Evolutionary conservation across 1,140 invertebrate genomes (phyloP).

Genomic region (Coptotermes formosanus): DNA sequence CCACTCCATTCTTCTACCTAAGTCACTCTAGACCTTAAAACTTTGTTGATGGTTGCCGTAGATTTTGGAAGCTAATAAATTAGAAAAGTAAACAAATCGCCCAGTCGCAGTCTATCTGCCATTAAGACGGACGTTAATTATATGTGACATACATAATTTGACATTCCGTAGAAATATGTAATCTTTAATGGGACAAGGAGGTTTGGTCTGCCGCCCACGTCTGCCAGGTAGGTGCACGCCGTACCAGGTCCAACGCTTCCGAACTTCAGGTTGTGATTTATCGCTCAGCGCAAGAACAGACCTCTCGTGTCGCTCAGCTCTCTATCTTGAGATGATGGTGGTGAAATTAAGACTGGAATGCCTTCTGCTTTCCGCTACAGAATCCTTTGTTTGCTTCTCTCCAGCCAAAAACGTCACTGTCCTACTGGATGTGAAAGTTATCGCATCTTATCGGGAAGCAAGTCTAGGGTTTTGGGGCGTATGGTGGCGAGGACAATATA

Average conservation of each 20-base stretch:
- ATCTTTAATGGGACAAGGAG: background rate
- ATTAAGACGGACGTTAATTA: background rate
- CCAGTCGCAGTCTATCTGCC: background rate
- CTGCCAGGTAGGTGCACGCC: background rate
- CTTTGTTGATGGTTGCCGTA: background rate
- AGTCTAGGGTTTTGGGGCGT: no score
- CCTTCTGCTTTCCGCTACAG: background rate
- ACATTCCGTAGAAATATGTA: background rate
- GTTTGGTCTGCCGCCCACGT: background rate
- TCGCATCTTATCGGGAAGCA: no score
- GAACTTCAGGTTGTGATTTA: background rate
- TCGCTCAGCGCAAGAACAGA: background rate
- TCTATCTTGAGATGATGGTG: background rate
- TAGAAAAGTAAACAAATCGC: background rate
- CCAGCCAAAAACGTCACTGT: background rate
- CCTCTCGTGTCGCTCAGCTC: background rate
- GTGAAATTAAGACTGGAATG: background rate
- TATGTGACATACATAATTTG: background rate
- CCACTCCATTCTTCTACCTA: background rate
- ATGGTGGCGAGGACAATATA: no score
- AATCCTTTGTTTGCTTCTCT: background rate
- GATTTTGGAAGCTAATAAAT: conserved; percentile 6
- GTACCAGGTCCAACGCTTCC: background rate
- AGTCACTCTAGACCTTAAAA: background rate
- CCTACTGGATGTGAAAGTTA: no score